phyloP scores from a whole-genome alignment of 2,888 invertebrate species.

The Smittia sp. region DNA sequence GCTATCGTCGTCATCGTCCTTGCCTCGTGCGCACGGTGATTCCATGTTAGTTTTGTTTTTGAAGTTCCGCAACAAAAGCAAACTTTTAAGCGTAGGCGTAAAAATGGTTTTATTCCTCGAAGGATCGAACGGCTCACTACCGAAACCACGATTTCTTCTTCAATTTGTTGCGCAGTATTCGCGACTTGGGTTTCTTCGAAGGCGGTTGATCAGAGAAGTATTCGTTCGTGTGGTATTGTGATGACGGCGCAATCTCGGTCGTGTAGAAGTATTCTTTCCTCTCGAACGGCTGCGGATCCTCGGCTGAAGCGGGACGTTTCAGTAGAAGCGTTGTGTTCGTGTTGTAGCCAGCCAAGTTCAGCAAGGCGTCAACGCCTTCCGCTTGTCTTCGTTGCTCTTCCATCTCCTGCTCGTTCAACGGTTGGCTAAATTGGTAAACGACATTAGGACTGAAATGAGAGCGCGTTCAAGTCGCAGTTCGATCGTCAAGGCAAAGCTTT shows the following conservation, averaged over 20 bases:
- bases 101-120: neutral
- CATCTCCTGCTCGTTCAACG: slow-evolving; percentile 53
- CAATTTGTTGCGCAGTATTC: slow-evolving; percentile 51
- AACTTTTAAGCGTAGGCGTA: neutral
- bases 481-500: slow-evolving; percentile 37
- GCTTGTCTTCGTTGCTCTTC: slow-evolving; percentile 70
- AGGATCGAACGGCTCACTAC: slow-evolving; percentile 45
- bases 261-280: slow-evolving; percentile 33
- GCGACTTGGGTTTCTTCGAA: slow-evolving; percentile 49
- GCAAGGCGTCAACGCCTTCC: slow-evolving; percentile 74
- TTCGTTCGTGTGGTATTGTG: neutral
- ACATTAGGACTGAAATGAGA: slow-evolving; percentile 32
- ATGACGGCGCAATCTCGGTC: slow-evolving; percentile 34
- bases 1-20: neutral
- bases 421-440: slow-evolving; percentile 44
- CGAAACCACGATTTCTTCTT: slow-evolving; percentile 53
- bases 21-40: neutral
- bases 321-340: slow-evolving; percentile 50
- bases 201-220: slow-evolving; percentile 43
- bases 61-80: neutral
- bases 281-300: slow-evolving; percentile 47
- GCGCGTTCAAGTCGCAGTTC: slow-evolving; percentile 37
- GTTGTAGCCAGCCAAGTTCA: slow-evolving; percentile 68
- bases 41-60: neutral
- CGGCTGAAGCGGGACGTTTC: slow-evolving; percentile 51